phyloP scores from a whole-genome alignment of 2,888 invertebrate genomes.

The Leptinotarsa tumamoca region DNA sequence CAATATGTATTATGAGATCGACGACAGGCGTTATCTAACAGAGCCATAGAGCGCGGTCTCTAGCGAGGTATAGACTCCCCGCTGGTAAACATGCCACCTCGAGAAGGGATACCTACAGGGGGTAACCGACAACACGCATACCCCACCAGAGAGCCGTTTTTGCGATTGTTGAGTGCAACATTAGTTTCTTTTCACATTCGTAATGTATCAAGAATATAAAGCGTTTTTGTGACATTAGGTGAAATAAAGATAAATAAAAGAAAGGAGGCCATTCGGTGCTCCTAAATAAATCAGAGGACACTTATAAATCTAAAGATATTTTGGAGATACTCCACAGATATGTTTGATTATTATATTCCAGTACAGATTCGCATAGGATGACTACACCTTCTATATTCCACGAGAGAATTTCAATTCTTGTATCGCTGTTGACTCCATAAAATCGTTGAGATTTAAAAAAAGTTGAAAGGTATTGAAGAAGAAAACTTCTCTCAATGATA shows the following conservation, averaged over 20 bases:
- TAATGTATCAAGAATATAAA: conserved; percentile 10
- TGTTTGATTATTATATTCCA: too few relatives aligned
- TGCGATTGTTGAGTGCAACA: conserved; percentile 46
- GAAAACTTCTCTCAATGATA: too few relatives aligned
- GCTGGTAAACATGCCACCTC: conserved; percentile 55
- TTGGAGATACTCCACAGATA: neutral
- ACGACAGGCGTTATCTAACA: conserved; percentile 39
- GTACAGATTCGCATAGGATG: too few relatives aligned
- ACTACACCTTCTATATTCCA: too few relatives aligned
- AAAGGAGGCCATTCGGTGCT: neutral
- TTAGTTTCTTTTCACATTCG: conserved; percentile 20
- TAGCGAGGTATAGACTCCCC: conserved; percentile 37
- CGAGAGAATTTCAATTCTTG: too few relatives aligned
- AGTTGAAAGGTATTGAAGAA: too few relatives aligned
- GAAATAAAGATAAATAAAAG: neutral
- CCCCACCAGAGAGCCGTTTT: conserved; percentile 48
- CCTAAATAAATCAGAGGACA: neutral
- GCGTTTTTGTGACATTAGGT: conserved; percentile 4
- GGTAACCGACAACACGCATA: conserved; percentile 47
- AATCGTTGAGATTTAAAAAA: too few relatives aligned
- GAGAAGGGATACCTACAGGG: conserved; percentile 52
- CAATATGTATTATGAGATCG: conserved; percentile 37
- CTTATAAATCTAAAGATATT: neutral
- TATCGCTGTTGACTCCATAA: too few relatives aligned
- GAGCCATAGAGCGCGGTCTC: conserved; percentile 19